Base-by-base conservation (phyloP, 2,113 vertebrate genomes). In the Vulpes ferrilata region DNA sequence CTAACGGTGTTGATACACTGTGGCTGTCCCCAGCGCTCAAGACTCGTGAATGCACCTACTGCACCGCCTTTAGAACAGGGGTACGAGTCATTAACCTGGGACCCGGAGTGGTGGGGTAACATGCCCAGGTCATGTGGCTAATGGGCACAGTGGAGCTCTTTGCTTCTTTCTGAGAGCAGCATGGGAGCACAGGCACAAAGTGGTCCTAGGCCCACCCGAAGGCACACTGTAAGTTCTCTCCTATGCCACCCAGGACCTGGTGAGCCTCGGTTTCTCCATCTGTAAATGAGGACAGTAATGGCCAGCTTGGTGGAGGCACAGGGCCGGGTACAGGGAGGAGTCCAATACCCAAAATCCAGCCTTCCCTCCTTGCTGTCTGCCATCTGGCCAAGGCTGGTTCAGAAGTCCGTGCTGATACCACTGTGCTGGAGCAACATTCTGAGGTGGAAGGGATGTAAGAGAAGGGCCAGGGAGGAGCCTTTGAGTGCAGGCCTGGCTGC, bases 61-160 rank as follows among this genome's bases (percentile, higher is more conserved):
- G 1, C 22, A 15, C 13, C 25, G 0, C 0, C 1, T 6, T 67
- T 55, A 0, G 6, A 7, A 16, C 16, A 19, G 7, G 76, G n/a
- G 12, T 15, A 0, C 43, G 32, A 0, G 11, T 38, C 17, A 51
- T 43, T 60, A 9, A 32, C 67, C n/a, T 1, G 22, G 65, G 74
- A 35, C 53, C 62, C 88, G 19, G 20, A 53, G 91, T 9, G 22
- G 4, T 0, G 19, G 30, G 15, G 43, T 7, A 12, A 55, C 15
- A 1, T 11, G 74, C 25, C 12, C 0, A 0, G 0, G 20, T 22
- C 78, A 23, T 0, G 0, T 1, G 30, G 17, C 16, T 62, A 3
- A 38, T 1, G 2, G 48, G 27, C n/a, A 8, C 43, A 6, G 27
- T 13, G 11, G 11, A 30, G 16, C 22, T 43, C 9, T 20, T 13